phyloP scores from a whole-genome alignment of 1,140 invertebrate species.

The Zeugodacus cucurbitae region DNA sequence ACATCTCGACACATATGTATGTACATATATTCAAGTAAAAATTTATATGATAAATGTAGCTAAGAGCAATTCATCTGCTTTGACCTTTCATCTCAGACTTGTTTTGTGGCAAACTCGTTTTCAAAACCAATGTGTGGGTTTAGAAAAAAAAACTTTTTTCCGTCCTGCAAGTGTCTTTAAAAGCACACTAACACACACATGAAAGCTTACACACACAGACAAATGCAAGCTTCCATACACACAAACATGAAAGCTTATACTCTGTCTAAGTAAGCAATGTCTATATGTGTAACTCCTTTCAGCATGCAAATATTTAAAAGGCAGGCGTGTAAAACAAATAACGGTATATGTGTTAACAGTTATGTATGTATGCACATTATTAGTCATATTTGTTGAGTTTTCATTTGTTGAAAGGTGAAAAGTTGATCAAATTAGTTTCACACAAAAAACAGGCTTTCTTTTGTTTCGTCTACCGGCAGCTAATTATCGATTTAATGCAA shows the following conservation, averaged over 20 bases:
- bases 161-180: neutral
- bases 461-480: neutral
- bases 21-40: neutral
- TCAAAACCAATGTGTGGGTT: neutral
- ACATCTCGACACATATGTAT: neutral
- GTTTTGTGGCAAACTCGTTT: neutral
- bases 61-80: neutral
- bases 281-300: no score
- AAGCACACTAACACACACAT: neutral
- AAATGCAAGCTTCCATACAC: neutral
- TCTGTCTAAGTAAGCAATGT: no score
- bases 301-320: neutral
- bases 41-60: neutral
- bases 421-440: neutral
- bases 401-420: slow-evolving; percentile 1
- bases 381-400: neutral
- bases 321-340: neutral
- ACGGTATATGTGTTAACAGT: neutral
- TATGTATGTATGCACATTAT: neutral
- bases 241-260: neutral
- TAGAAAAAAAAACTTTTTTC: neutral
- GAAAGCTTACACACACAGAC: neutral
- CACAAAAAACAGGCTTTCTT: neutral
- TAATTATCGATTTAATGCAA: neutral
- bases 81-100: neutral